Conservation (phyloP, 2,113 vertebrate species). For the Hemiscyllium ocellatum region DNA sequence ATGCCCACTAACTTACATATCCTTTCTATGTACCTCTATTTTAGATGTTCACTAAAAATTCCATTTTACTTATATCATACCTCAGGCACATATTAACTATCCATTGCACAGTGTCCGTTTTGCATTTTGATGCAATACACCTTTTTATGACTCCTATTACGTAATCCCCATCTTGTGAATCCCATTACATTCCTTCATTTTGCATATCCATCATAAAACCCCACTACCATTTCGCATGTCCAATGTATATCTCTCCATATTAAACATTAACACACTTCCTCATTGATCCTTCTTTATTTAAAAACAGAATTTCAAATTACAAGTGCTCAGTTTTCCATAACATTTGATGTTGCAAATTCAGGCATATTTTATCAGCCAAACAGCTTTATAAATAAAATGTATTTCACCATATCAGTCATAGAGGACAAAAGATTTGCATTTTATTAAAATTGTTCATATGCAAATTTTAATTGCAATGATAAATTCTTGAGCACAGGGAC, state of each 20-base stretch:
- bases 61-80: not conserved
- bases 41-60: not conserved
- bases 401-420: not conserved
- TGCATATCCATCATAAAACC: not conserved
- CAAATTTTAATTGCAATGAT: not conserved
- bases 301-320: not conserved
- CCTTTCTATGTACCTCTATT: not conserved
- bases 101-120: not conserved
- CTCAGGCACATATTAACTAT: not conserved
- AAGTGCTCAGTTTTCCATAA: not conserved
- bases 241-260: not conserved
- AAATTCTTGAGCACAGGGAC: not conserved
- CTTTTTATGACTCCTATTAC: not conserved
- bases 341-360: not conserved
- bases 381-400: not conserved
- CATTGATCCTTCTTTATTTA: not conserved
- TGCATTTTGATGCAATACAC: not conserved
- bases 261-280: not conserved
- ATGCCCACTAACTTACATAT: not conserved
- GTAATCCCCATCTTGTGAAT: not conserved
- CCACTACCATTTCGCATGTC: not conserved
- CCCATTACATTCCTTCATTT: too few species aligned
- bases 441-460: not conserved
- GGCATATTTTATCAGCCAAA: not conserved
- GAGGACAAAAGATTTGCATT: not conserved